Evolutionary conservation across 2,888 invertebrate species (phyloP), one percentile per base, ranked within the genome.

Genomic region (Dilophus febrilis): DNA sequence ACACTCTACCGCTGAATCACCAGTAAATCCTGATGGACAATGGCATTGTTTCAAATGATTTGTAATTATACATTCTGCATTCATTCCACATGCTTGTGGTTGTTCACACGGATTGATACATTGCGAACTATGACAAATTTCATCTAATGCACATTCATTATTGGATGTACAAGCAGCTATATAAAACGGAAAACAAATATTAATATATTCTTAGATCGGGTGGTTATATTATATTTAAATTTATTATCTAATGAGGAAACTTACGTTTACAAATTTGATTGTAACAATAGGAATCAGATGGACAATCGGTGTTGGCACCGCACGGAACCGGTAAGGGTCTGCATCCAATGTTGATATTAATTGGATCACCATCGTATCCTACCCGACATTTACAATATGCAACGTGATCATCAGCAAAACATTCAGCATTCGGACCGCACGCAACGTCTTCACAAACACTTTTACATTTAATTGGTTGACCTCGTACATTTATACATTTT

Each of bases 401-500:
- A 29, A 66, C 66, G 58, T 90, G 90, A 51, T 81, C 73, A 41
- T 70, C 65, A 43, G 85, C 76, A 42, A 74, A 57, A 58, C 91
- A 91, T 55, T 87, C 85, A 22, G 90, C 72, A 59, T 90, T 90
- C 3, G 73, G 70, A 40, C 86, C 87, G 63, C 91, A 91, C 45
- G 68, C 66, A 1, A 75, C 68, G 48, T 71, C 72, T 51, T 83
- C 77, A 57, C 90, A 90, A 26, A 80, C 83, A 64, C 84, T 79
- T 59, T 73, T 76, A 59, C 88, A 90, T 64, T 86, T 87, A n/a
- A n/a, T n/a, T 33, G 80, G 75, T 38, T 72, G 64, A 33, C 80
- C 80, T 51, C 77, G 77, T 4, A 71, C 66, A 46, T 71, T 69
- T 16, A 75, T 71, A 55, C 88, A 90, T 53, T 77, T 75, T 13